Base-by-base conservation (phyloP, 2,797 vertebrate genomes). In the Ataeniobius toweri region DNA sequence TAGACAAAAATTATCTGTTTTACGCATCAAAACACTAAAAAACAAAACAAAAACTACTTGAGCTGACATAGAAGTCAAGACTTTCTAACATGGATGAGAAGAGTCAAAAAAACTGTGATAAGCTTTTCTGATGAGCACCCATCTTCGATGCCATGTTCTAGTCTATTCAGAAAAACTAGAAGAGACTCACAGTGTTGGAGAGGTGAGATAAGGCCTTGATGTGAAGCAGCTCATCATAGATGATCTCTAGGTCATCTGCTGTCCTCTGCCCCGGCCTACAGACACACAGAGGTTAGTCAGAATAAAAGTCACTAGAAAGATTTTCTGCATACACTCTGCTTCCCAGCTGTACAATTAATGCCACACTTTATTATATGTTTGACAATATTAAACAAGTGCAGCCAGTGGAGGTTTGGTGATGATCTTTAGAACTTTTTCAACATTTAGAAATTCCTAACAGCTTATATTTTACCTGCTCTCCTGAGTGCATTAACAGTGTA, bases 171-270 rank as follows among this genome's bases (percentile, higher is more conserved):
- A 12, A 22, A 84, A 84, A 72, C 41, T 22, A 63, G 51, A 61
- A 71, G 73, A 28, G 63, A 93, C 95, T 97, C 94, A 99, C 98
- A 84, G 98, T 99, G 89, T 97, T 99, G 87, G 98, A 99, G 90
- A 99, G 97, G 90, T 99, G 97, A 88, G 97, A 96, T 94, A 99
- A 97, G 92, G 98, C 98, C 93, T 99, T 99, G 94, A 99, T 99
- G 94, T 99, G 98, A 91, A 99, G 96, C 90, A 99, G 94, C 92
- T 99, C 98, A 89, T 99, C 98, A 77, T 98, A 98, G 93, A 99
- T 98, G 90, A 99, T 99, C 94, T 99, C 98, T 8, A 99, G 94
- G 92, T 99, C 98, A 86, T 99, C 98, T 55, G 95, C 94, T 51
- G 96, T 98, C 94, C 98, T 97, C 95, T 99, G 98, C 80, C 97